A percentile compares a stretch with the other conserved stretches of the same genome.
Evolutionary conservation across 2,113 vertebrate species (phyloP).

Genomic region (Glaucidium brasilianum): DNA sequence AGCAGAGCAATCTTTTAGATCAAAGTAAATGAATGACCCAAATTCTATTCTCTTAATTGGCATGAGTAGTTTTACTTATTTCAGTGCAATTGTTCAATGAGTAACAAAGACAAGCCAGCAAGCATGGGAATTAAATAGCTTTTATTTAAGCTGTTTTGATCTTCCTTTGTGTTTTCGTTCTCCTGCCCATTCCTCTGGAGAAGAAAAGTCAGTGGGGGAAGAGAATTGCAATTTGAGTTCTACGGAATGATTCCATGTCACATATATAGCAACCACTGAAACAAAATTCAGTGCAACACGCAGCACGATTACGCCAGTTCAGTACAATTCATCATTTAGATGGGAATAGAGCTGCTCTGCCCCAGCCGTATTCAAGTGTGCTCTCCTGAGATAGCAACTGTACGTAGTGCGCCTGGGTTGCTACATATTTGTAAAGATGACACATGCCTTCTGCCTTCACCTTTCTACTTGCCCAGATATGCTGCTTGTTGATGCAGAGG

Average conservation of each 20-base stretch:
- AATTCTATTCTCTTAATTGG: background rate
- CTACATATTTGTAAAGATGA: background rate
- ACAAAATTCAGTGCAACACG: background rate
- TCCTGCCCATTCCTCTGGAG: background rate
- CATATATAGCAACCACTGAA: background rate
- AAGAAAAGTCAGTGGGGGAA: background rate
- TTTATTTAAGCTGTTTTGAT: background rate
- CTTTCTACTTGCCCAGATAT: background rate
- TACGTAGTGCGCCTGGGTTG: fast-evolving
- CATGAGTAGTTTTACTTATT: background rate
- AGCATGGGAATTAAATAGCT: background rate
- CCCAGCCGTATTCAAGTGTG: fast-evolving
- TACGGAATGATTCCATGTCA: background rate
- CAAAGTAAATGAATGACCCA: background rate
- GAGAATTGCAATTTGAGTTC: background rate
- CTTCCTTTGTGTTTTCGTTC: background rate
- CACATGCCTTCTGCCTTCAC: background rate
- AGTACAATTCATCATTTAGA: background rate
- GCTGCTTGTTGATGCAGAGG: background rate
- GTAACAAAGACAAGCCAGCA: background rate
- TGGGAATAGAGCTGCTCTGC: background rate
- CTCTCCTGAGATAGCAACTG: background rate
- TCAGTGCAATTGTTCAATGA: background rate
- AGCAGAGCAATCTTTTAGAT: background rate
- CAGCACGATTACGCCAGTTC: fast-evolving